Percentiles rank a stretch among this genome's conserved stretches.
These are phyloP conservation scores for Acronicta psi DNA, from an alignment of 2,888 invertebrate genomes.

Conservation along the genomic window DNA sequence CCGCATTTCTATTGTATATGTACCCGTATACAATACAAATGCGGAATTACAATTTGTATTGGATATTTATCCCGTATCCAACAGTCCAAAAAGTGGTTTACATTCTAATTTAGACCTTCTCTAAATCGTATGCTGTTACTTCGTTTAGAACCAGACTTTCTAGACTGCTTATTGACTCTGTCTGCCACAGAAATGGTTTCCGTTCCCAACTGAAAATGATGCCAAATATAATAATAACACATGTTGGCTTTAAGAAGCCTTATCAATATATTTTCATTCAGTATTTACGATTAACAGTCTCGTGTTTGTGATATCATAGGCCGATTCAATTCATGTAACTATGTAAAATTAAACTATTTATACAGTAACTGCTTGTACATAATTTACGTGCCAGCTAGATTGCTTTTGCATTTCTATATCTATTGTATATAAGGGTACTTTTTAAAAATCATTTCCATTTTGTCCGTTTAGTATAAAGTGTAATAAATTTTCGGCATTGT, in stretches of 20 bases:
- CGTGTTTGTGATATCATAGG: slow-evolving; percentile 15
- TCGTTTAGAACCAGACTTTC: slow-evolving; percentile 34
- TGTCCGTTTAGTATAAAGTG: slow-evolving; percentile 5
- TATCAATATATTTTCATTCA: slow-evolving; percentile 20
- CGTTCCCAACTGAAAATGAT: slow-evolving; percentile 5
- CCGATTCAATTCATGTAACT: slow-evolving; percentile 18
- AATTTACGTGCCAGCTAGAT: no score
- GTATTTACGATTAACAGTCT: slow-evolving; percentile 22
- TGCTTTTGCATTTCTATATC: no score
- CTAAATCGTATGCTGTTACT: not conserved
- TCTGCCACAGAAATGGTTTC: slow-evolving; percentile 31
- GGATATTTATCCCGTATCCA: no score
- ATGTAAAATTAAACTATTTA: slow-evolving; percentile 8
- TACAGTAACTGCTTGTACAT: not conserved
- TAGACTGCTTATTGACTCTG: slow-evolving; percentile 30
- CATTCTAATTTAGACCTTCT: slow-evolving; percentile 16
- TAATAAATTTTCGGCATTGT: slow-evolving; percentile 27
- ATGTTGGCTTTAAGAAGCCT: slow-evolving; percentile 16
- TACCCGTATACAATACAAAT: no score
- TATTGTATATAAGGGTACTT: not conserved
- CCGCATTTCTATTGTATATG: no score
- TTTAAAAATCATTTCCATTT: not conserved
- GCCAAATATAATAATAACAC: slow-evolving; percentile 8
- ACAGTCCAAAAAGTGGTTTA: not conserved
- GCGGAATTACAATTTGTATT: no score